Evolutionary conservation across 37 sponge, comb jelly and placozoan species (phyloP).

Genomic region (Crambe crambe): DNA sequence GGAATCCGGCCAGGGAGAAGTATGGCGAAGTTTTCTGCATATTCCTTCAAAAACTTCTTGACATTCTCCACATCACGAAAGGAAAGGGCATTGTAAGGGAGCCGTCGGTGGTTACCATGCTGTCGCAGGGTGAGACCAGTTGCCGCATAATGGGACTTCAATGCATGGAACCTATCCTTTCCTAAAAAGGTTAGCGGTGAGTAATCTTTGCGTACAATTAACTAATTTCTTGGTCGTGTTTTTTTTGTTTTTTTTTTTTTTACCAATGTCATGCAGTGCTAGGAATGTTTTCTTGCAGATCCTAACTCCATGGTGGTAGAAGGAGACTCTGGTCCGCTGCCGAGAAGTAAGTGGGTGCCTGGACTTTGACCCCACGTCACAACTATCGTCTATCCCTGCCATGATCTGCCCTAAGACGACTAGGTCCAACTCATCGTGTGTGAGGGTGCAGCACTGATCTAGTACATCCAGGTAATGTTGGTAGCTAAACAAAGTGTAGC

Average conservation of each 20-base stretch:
- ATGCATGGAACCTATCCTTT: neutral
- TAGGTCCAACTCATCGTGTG: too few relatives aligned
- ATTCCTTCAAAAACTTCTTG: constrained; percentile 20
- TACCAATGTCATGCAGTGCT: neutral
- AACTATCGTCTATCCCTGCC: too few relatives aligned
- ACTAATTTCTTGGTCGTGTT: too few relatives aligned
- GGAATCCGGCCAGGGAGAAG: constrained; percentile 51
- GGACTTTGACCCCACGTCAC: too few relatives aligned
- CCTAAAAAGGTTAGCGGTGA: neutral
- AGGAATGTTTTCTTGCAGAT: neutral
- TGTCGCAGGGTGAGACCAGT: constrained; percentile 16
- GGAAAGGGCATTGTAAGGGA: constrained; percentile 17
- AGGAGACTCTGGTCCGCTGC: too few relatives aligned
- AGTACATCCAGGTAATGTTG: too few relatives aligned
- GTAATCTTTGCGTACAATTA: too few relatives aligned
- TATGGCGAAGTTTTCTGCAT: constrained; percentile 38
- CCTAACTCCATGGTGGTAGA: neutral
- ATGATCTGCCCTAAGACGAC: too few relatives aligned
- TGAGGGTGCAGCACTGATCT: too few relatives aligned
- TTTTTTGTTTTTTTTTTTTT: neutral
- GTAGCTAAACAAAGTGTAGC: too few relatives aligned
- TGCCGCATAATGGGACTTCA: neutral
- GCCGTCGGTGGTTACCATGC: constrained; percentile 14
- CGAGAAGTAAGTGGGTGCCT: too few relatives aligned
- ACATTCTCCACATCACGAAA: constrained; percentile 2